Evolutionary conservation across 37 sponge, comb jelly and placozoan genomes (phyloP).

Genomic region (Lycopodina hypogea): DNA sequence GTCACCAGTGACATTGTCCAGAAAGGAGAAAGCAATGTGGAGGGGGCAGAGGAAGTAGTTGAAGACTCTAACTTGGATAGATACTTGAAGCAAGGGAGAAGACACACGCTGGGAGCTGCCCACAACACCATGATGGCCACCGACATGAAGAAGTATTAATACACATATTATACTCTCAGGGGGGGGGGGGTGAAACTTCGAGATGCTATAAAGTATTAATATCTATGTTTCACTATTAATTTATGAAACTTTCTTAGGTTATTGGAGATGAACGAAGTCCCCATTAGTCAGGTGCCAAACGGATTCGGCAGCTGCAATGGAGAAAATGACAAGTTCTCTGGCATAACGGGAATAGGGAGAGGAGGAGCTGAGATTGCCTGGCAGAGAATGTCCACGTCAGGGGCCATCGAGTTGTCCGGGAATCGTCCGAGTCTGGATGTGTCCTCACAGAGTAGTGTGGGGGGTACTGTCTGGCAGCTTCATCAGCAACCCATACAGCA

Average conservation of each 20-base stretch:
- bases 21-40: not conserved
- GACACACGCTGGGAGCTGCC: conserved; percentile 69
- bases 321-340: not conserved
- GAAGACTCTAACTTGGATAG: conserved; percentile 63
- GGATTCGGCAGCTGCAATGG: conserved; percentile 6
- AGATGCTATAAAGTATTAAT: too few relatives aligned
- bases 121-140: conserved; percentile 35
- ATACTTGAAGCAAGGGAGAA: conserved; percentile 57
- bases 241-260: too few relatives aligned
- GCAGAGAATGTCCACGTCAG: not conserved
- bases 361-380: not conserved
- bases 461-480: not conserved
- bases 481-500: conserved; percentile 3
- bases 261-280: conserved; percentile 34
- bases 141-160: conserved; percentile 21
- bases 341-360: too few relatives aligned
- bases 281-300: conserved; percentile 31
- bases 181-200: too few relatives aligned
- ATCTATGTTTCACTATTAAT: too few relatives aligned
- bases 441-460: conserved; percentile 31
- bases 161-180: too few relatives aligned
- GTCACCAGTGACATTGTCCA: not conserved
- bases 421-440: not conserved
- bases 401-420: not conserved
- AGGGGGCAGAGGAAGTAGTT: conserved; percentile 11